These are phyloP conservation scores for Agriopis aurantiaria DNA, from an alignment of 2,888 invertebrate species.

Conservation along the genomic window DNA sequence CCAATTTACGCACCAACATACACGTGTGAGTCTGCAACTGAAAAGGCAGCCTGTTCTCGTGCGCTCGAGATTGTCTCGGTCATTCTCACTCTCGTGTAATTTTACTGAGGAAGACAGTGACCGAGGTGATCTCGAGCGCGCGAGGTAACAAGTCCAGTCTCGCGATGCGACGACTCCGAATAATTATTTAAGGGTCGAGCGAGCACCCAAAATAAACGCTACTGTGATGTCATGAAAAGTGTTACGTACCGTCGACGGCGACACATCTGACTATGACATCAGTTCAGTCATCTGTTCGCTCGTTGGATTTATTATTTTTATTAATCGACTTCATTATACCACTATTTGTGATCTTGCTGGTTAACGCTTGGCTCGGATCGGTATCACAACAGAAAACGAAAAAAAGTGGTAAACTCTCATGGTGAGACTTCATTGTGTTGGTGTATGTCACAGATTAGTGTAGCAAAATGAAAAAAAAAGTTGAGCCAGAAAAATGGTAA, in stretches of 20 bases:
- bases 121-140: background rate
- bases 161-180: slow-evolving; percentile 66
- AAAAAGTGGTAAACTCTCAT: no score
- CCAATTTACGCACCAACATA: slow-evolving; percentile 31
- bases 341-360: slow-evolving; percentile 56
- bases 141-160: slow-evolving; percentile 44
- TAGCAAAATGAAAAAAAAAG: no score
- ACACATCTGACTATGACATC: slow-evolving; percentile 81
- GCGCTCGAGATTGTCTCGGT: background rate
- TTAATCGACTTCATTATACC: slow-evolving; percentile 53
- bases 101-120: background rate
- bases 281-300: slow-evolving; percentile 72
- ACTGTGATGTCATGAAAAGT: slow-evolving; percentile 82
- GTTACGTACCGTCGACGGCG: slow-evolving; percentile 68
- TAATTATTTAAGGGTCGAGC: slow-evolving; percentile 79
- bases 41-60: slow-evolving; percentile 29
- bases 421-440: no score
- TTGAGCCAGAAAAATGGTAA: no score
- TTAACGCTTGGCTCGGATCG: background rate
- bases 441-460: no score
- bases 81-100: background rate
- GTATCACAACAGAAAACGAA: background rate
- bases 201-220: slow-evolving; percentile 77
- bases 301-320: slow-evolving; percentile 66
- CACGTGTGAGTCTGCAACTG: slow-evolving; percentile 58